These are phyloP conservation scores for Rhingia campestris DNA, from an alignment of 2,888 invertebrate species.

Conservation along the genomic window DNA sequence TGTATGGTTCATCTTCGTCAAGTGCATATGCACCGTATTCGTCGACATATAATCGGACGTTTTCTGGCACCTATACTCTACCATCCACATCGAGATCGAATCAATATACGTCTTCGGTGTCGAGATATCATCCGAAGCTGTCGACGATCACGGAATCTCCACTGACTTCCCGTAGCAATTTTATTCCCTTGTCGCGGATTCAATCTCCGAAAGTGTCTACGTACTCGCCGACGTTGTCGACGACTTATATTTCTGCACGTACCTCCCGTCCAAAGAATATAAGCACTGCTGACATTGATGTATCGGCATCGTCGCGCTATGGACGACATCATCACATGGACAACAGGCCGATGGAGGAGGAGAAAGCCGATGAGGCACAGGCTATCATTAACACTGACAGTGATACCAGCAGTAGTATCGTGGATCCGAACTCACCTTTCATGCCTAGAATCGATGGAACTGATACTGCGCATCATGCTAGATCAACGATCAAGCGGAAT, in stretches of 20 bases:
- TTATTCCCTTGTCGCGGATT: conserved; percentile 83
- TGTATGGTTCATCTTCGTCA: conserved; percentile 82
- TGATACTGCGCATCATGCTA: conserved; percentile 82
- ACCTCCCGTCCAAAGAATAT: conserved; percentile 88
- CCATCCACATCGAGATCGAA: conserved; percentile 78
- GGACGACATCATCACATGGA: conserved; percentile 54
- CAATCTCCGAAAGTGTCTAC: conserved; percentile 84
- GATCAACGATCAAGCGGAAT: conserved; percentile 88
- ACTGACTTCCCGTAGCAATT: conserved; percentile 76
- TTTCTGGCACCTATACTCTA: conserved; percentile 78
- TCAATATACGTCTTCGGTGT: conserved; percentile 78
- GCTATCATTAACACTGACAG: conserved; percentile 38
- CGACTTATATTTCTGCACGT: conserved; percentile 84
- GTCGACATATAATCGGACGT: conserved; percentile 84
- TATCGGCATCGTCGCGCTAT: conserved; percentile 87
- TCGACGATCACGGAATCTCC: conserved; percentile 88
- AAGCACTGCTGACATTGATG: conserved; percentile 93
- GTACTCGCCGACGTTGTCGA: conserved; percentile 80
- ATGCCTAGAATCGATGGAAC: conserved; percentile 84
- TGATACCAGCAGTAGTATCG: conserved; percentile 80
- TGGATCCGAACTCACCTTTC: conserved; percentile 48
- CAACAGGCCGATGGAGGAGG: conserved; percentile 33
- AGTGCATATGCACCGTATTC: conserved; percentile 84
- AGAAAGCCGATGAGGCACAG: conserved; percentile 10
- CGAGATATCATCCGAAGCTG: conserved; percentile 88